phyloP scores from a whole-genome alignment of 2,113 vertebrate genomes.

The Cephalophus harveyi region DNA sequence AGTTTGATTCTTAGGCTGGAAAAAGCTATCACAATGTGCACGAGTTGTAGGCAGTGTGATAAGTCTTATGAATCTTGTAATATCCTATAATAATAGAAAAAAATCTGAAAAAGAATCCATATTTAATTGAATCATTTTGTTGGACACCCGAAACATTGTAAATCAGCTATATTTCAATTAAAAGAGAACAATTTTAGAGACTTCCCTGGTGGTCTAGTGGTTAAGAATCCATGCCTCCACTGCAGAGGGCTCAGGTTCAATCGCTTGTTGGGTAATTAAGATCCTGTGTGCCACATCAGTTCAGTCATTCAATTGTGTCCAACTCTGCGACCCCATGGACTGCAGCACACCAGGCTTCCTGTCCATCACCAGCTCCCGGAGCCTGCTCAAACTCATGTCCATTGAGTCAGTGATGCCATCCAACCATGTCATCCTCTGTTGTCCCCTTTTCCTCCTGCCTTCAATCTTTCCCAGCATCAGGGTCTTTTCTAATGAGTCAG shows the following conservation, averaged over 20 bases:
- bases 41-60: not conserved
- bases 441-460: not conserved
- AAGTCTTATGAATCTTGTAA: not conserved
- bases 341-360: not conserved
- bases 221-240: not conserved
- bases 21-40: not conserved
- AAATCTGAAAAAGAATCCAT: not conserved
- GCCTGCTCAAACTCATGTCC: not conserved
- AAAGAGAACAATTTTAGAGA: not conserved
- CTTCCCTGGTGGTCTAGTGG: not conserved
- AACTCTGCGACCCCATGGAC: not conserved
- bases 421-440: not conserved
- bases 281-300: not conserved
- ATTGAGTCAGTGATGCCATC: not conserved
- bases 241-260: not conserved
- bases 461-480: not conserved
- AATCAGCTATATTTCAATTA: not conserved
- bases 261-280: not conserved
- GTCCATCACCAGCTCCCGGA: not conserved
- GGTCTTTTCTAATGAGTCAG: not conserved
- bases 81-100: not conserved
- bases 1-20: not conserved
- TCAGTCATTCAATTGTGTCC: fast-evolving
- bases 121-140: not conserved
- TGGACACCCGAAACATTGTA: not conserved